Base-by-base conservation (phyloP, 2,888 invertebrate species). In the Galerucella calmariensis region DNA sequence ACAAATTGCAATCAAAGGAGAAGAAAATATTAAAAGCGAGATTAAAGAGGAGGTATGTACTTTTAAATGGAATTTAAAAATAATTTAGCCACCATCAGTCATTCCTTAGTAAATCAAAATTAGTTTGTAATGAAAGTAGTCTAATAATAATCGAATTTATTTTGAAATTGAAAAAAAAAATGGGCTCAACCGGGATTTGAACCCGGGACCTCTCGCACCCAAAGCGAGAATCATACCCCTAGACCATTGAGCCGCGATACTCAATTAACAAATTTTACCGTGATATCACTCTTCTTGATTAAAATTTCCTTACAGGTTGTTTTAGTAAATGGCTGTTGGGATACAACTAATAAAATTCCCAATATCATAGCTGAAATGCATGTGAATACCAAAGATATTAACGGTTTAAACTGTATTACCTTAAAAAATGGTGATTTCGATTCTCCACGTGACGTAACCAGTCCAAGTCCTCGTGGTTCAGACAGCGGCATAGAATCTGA, bases 191-290 rank as follows among this genome's bases (percentile, higher is more conserved):
- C 87, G 87, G 87, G 87, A 87, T 87, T 87, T 87, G 87, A 87
- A 87, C 86, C 87, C 87, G 87, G 87, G 87, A 87, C 87, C 87
- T 88, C 88, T 87, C 87, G 87, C 88, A 87, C 88, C 87, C 87
- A 86, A 87, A 87, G 87, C 87, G 87, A 88, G 86, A 88, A 88
- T 88, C 87, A 88, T 88, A 88, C 87, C 87, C 87, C 88, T 88
- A 88, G 87, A 87, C 88, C 87, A 88, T 85, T 88, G 88, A 88
- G 88, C 87, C 87, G 61, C 46, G 16, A 65, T 46, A 16, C 8
- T 1, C 0, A 62, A 8, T 1, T 41, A 6, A n/a, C 6, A 9
- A 20, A 8, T 12, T 51, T 46, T 44, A 14, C 1, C 9, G 0
- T 44, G 1, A 2, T 16, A 2, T 16, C 1, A 8, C 9, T 6